Base-by-base conservation (phyloP, 2,797 vertebrate genomes). In the Parotocinclus haroldoi region DNA sequence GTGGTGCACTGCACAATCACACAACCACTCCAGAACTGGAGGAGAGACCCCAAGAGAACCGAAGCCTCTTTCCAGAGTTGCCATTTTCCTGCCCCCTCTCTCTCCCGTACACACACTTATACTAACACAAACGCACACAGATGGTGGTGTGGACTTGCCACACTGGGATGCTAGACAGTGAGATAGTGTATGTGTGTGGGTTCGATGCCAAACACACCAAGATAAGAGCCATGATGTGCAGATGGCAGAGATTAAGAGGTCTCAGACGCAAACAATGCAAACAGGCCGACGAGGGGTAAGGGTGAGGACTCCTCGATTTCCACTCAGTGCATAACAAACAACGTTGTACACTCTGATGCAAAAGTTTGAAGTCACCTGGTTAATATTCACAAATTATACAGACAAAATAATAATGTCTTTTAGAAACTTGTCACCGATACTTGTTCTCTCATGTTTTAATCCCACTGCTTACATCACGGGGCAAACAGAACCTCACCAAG, bases 241-340 rank as follows among this genome's bases (percentile, higher is more conserved):
- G 64, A 70, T 70, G 63, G 67, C 66, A 63, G 52, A 57, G 9
- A 38, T 73, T 73, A 50, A 67, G 55, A 75, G 71, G 66, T 42
- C 69, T 69, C 52, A 62, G 71, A 73, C 77, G 56, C 70, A 78
- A 71, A 76, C 38, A 66, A 37, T 62, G 69, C 37, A 58, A 66
- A 42, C 14, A 57, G 38, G 5, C 27, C 27, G 38, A 14, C 42
- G 44, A 44, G 18, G 38, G 4, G 44, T 4, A 11, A 10, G 12
- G 16, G 37, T 9, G 9, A 16, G 10, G 46, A 12, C 17, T 53
- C 11, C 19, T 58, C 13, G 11, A 58, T 58, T 58, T 11, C 42
- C 7, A 58, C 38, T 44, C 27, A 27, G 27, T 27, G 27, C 27
- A 27, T 27, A 27, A 27, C 27, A 27, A 27, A 27, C 27, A 2